Base-by-base conservation (phyloP, 2,797 vertebrate genomes). In the Sebastes iracundus region DNA sequence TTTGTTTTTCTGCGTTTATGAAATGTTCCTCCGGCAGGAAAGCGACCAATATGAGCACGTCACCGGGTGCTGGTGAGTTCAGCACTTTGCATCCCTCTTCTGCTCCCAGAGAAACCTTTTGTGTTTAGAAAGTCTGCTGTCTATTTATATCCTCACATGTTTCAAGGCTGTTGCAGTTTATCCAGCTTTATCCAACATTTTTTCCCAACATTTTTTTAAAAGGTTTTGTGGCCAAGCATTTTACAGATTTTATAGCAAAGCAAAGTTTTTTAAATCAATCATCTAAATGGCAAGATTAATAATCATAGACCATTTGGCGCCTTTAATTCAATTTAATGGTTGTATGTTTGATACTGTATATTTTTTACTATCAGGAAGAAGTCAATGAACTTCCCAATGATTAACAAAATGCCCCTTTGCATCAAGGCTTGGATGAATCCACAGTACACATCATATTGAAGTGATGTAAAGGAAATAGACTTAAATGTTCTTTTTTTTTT, bases 1-100 rank as follows among this genome's bases (percentile, higher is more conserved):
- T 97, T 97, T 97, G 96, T 98, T 97, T 97, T 97, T 95, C 92
- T 94, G 96, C 93, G 92, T 96, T 95, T 93, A 96, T 95, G 94
- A 95, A 95, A 96, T 95, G 92, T 93, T 82, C 87, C 93, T 92
- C 77, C 83, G 90, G 86, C 95, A 96, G 96, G 96, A 97, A 97
- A 94, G 91, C 82, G 77, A 94, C 88, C 89, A 89, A 76, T 81
- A 73, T 88, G 92, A 89, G 80, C 92, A 96, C 96, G 96, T 97
- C 97, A 97, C 90, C 9, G 69, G 73, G 33, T 35, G 88, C 88
- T 87, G 90, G 89, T 90, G 85, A 80, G 91, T 86, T 81, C 63
- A 75, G 79, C 82, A 79, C 90, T 86, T 61, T 65, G 77, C 86
- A 87, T 89, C 91, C 89, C 88, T 83, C 86, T 74, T 86, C 79